These are phyloP conservation scores for Enhydra lutris DNA, from an alignment of 2,113 vertebrate genomes.

Conservation along the genomic window DNA sequence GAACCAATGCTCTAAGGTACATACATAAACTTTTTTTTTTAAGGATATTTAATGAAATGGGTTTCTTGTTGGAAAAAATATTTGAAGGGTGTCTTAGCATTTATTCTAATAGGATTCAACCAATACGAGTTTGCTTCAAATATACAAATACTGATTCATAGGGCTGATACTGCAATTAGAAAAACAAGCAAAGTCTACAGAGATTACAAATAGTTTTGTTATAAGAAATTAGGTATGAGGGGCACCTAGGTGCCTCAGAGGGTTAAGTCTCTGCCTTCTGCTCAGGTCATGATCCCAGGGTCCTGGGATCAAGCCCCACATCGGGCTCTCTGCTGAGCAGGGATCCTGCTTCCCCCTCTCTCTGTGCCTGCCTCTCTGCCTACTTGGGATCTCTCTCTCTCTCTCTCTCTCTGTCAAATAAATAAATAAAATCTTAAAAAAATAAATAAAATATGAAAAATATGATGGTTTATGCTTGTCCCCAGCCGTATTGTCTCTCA, in stretches of 20 bases:
- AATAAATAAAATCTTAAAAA: too few species aligned
- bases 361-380: too few species aligned
- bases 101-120: background rate
- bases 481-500: background rate
- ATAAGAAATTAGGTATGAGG: background rate
- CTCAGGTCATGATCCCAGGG: too few species aligned
- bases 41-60: background rate
- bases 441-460: background rate
- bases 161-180: background rate
- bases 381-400: too few species aligned
- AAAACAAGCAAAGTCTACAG: background rate
- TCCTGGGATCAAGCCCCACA: too few species aligned
- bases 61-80: background rate
- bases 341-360: too few species aligned
- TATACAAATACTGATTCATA: background rate
- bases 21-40: background rate
- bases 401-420: too few species aligned
- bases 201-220: background rate
- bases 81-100: background rate
- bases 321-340: too few species aligned
- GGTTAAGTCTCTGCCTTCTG: too few species aligned
- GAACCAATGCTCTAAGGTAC: background rate
- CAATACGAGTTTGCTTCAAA: background rate
- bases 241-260: too few species aligned
- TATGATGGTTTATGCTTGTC: background rate